Evolutionary conservation across 2,797 vertebrate species (phyloP).

Genomic region (Gadopsis marmoratus): DNA sequence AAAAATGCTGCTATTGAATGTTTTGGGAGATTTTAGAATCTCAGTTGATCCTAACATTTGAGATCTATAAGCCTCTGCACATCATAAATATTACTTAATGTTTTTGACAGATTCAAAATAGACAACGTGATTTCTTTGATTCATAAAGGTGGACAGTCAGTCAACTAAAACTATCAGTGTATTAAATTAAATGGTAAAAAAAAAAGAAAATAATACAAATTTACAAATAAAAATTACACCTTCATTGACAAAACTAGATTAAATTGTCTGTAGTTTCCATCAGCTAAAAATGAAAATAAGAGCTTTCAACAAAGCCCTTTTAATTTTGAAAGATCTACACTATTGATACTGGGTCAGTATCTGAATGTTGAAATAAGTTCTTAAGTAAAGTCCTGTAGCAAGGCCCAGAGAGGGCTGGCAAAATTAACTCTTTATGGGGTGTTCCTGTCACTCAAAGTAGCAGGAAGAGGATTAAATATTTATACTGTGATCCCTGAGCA

Average conservation of each 20-base stretch:
- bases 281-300: no score
- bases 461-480: conserved; percentile 88
- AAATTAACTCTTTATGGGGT: conserved; percentile 78
- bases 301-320: not conserved
- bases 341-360: not conserved
- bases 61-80: not conserved
- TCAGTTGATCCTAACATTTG: not conserved
- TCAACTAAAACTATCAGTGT: not conserved
- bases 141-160: not conserved
- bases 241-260: no score
- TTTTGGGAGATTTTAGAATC: not conserved
- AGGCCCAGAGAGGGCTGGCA: conserved; percentile 18
- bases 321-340: conserved; percentile 2
- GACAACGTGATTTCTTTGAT: not conserved
- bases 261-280: no score
- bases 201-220: no score
- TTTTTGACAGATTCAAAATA: no score
- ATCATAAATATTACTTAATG: not conserved
- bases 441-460: conserved; percentile 87
- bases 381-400: conserved; percentile 24
- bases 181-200: not conserved
- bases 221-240: no score
- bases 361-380: conserved; percentile 18
- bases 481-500: conserved; percentile 83
- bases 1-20: conserved; percentile 1